Conservation (phyloP, 2,888 invertebrate genomes). For the Apamea crenata region DNA sequence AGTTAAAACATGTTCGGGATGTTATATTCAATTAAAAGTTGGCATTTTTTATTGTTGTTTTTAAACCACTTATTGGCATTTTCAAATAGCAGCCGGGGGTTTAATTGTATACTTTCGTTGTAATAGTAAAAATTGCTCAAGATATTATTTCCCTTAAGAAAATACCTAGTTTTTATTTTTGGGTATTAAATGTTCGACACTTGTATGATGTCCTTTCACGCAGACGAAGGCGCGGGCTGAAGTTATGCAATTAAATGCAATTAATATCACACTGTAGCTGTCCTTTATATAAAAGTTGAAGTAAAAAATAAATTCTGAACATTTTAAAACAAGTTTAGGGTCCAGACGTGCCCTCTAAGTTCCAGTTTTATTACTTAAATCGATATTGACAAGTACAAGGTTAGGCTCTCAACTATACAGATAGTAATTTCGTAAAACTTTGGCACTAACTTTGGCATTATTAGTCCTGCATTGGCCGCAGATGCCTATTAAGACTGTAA, state of each 20-base stretch:
- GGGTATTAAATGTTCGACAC: too few relatives aligned
- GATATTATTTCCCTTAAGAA: too few relatives aligned
- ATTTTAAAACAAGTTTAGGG: constrained; percentile 26
- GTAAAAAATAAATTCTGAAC: constrained; percentile 7
- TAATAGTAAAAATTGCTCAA: too few relatives aligned
- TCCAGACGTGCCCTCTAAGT: constrained; percentile 19
- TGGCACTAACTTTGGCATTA: constrained; percentile 46
- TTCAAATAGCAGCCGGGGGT: too few relatives aligned
- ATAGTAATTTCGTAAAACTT: constrained; percentile 50
- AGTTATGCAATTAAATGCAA: neutral
- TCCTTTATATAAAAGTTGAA: neutral
- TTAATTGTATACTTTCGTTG: too few relatives aligned
- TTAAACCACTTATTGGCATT: too few relatives aligned
- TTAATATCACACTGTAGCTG: neutral
- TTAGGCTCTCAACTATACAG: constrained; percentile 28
- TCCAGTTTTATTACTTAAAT: constrained; percentile 43
- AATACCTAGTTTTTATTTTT: too few relatives aligned
- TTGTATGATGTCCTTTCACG: too few relatives aligned
- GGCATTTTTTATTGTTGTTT: too few relatives aligned
- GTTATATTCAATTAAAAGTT: too few relatives aligned
- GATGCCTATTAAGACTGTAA: constrained; percentile 30
- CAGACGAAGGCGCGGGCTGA: too few relatives aligned
- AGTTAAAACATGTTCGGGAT: too few relatives aligned
- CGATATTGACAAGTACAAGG: constrained; percentile 45
- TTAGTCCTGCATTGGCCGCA: constrained; percentile 37